Evolutionary conservation across 2,797 vertebrate species (phyloP).

Genomic region (Trachurus trachurus): DNA sequence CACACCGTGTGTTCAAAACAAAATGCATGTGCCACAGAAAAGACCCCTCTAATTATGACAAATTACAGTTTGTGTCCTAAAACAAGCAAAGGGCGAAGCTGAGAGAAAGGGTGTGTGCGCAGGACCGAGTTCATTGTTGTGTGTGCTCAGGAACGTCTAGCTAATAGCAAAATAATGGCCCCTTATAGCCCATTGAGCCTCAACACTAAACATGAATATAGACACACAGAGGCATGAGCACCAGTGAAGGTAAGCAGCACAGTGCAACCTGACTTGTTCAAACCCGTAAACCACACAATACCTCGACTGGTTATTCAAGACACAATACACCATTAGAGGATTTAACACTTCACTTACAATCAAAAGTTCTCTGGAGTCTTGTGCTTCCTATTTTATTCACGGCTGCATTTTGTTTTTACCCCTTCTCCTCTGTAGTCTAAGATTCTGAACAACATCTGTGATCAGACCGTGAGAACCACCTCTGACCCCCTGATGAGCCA

Average conservation of each 20-base stretch:
- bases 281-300: conserved; percentile 31
- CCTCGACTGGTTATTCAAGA: neutral
- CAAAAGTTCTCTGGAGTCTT: conserved; percentile 18
- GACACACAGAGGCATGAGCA: conserved; percentile 4
- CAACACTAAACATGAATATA: conserved; percentile 20
- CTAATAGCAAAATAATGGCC: conserved; percentile 54
- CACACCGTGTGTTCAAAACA: conserved; percentile 8
- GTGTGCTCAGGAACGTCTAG: conserved; percentile 4
- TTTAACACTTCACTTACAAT: neutral
- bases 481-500: conserved; percentile 94
- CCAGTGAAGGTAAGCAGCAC: conserved; percentile 15
- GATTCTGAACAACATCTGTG: conserved; percentile 94
- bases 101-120: conserved; percentile 5
- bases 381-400: conserved; percentile 9
- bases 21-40: conserved; percentile 16
- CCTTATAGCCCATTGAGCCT: conserved; percentile 22
- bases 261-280: conserved; percentile 6
- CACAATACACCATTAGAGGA: conserved; percentile 3
- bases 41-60: conserved; percentile 48
- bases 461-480: conserved; percentile 92
- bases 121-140: conserved; percentile 27
- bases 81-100: conserved; percentile 3
- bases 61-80: conserved; percentile 43
- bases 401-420: conserved; percentile 20
- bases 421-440: conserved; percentile 86